Percentiles rank a stretch among this genome's conserved stretches.
Conservation (phyloP, 1,140 invertebrate species). For the Caenorhabditis latens region DNA sequence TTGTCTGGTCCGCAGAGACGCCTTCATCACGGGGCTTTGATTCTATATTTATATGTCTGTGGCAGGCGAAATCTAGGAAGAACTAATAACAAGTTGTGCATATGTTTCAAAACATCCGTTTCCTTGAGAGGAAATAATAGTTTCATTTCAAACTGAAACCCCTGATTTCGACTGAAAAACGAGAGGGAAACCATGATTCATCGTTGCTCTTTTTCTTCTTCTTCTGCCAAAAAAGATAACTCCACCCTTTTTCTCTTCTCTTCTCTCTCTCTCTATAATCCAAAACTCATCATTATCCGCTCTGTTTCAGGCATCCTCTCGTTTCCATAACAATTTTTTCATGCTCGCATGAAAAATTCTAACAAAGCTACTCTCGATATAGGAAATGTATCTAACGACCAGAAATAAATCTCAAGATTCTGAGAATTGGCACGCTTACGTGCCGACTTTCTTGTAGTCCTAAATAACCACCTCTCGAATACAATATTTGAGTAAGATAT, state of each 20-base stretch:
- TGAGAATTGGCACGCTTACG: too few relatives aligned
- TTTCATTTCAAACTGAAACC: not conserved
- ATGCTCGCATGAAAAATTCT: too few relatives aligned
- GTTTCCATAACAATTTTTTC: too few relatives aligned
- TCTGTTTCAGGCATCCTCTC: too few relatives aligned
- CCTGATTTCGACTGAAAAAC: not conserved
- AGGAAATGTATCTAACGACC: too few relatives aligned
- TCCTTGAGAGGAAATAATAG: not conserved
- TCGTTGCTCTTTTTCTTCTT: not conserved
- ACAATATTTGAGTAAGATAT: too few relatives aligned
- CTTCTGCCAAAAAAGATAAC: not conserved
- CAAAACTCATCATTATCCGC: too few relatives aligned
- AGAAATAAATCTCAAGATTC: too few relatives aligned
- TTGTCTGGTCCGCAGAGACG: not conserved
- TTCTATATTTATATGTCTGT: not conserved
- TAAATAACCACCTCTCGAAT: too few relatives aligned
- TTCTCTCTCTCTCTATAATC: too few relatives aligned
- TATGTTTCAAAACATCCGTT: not conserved
- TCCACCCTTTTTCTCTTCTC: not conserved
- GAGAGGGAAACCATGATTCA: not conserved
- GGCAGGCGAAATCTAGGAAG: not conserved
- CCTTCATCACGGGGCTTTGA: not conserved
- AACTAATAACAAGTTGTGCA: not conserved
- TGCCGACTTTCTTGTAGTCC: too few relatives aligned
- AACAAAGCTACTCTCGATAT: too few relatives aligned